Percentiles rank a stretch among this genome's conserved stretches.
Conservation (phyloP, 2,113 vertebrate species). For the Ellobius talpinus region DNA sequence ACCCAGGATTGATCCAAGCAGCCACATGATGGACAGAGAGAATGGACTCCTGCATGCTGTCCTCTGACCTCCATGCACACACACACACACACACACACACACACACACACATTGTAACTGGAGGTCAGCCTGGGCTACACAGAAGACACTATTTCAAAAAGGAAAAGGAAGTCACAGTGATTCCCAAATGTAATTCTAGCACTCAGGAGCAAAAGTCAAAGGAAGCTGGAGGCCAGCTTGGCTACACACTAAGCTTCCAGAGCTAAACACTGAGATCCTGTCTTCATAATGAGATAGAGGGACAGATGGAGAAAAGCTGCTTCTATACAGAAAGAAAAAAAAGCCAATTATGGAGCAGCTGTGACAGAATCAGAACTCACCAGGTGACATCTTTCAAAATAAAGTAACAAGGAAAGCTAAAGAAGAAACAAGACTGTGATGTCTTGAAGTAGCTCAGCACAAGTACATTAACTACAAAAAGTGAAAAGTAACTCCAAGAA, state of each 20-base stretch:
- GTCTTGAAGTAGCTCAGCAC: background rate
- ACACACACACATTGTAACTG: too few relatives aligned
- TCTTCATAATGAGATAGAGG: background rate
- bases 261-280: background rate
- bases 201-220: background rate
- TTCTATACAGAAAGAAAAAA: background rate
- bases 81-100: too few relatives aligned
- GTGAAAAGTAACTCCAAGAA: background rate
- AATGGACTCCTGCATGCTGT: too few relatives aligned
- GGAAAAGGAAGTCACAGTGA: background rate
- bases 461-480: conserved; percentile 1
- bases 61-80: too few relatives aligned
- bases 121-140: background rate
- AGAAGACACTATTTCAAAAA: background rate
- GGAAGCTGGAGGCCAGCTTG: background rate
- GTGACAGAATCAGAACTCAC: background rate
- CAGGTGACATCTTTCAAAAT: background rate
- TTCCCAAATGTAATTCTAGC: background rate
- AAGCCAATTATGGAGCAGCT: background rate
- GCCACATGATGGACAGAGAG: too few relatives aligned
- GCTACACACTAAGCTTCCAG: background rate
- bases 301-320: background rate
- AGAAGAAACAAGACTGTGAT: background rate
- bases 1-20: too few relatives aligned
- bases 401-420: background rate